Base-by-base conservation (phyloP, 2,888 invertebrate genomes). In the Penaeus monodon region DNA sequence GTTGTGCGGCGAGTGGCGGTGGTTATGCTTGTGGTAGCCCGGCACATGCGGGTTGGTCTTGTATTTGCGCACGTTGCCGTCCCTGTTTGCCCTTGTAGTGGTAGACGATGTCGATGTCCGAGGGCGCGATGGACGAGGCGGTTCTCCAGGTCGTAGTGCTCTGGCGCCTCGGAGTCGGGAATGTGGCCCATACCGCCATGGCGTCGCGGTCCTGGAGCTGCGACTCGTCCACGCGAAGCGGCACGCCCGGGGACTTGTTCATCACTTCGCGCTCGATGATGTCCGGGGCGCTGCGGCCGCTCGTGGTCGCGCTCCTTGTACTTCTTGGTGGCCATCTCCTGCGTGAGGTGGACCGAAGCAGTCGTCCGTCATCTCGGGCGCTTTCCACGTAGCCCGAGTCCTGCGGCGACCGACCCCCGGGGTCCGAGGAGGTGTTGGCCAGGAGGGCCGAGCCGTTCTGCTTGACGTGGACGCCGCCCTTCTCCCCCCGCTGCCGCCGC, bases 91-190 rank as follows among this genome's bases (percentile, higher is more conserved):
- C 97, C 93, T 98, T 98, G 92, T 99, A 99, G 92, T 99, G 98
- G 91, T 97, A 97, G 22, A 98, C 97, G 90, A 99, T 97, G 92
- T 99, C 98, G 90, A 98, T 98, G 92, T 99, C 99, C 3, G 98
- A 98, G 0, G 99, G 98, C 0, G 99, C 99, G 91, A 99, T 98
- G 0, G 98, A 98, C 92, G 98, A 98, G 1, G 98, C 98, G 93
- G 93, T 98, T 98, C 93, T 99, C 99, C 89, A 99, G 93, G 92
- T 99, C 98, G 92, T 99, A 99, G 92, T 98, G 97, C 92, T 98
- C 98, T 0, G 97, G 97, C 89, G 95, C 94, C 92, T 96, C 96
- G 91, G 97, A 93, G 91, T 91, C 91, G 38, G 91, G 91, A 79
- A 92, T 91, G 73, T 91, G 91, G 81, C 91, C 91, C 33, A 88